Conservation (phyloP, 2,797 vertebrate genomes). For the Cuculus canorus region DNA sequence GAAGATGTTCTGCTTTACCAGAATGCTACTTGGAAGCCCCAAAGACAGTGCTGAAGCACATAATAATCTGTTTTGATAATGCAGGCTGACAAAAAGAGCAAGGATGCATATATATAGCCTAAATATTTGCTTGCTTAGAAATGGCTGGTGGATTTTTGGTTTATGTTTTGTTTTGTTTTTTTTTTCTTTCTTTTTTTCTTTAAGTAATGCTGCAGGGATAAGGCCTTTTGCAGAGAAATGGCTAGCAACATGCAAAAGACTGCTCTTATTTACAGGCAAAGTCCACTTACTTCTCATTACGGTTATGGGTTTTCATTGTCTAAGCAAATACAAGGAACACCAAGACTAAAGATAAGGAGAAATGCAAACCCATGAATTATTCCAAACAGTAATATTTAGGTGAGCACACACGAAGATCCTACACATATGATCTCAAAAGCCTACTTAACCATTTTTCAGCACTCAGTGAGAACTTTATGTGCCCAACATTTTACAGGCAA, state of each 20-base stretch:
- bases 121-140: slow-evolving; percentile 28
- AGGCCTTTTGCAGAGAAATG: neutral
- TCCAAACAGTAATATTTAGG: neutral
- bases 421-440: fast-evolving
- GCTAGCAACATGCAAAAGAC: neutral
- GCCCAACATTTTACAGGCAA: neutral
- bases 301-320: neutral
- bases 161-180: too few species aligned
- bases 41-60: neutral
- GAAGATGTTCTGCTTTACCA: slow-evolving; percentile 16
- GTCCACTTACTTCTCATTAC: neutral
- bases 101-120: neutral
- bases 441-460: neutral
- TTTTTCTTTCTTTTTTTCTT: neutral
- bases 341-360: neutral
- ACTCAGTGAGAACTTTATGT: neutral
- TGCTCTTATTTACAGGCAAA: neutral
- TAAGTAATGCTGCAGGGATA: neutral
- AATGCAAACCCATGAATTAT: neutral
- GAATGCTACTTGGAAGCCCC: neutral
- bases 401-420: neutral
- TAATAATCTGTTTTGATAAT: slow-evolving; percentile 27
- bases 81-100: slow-evolving; percentile 38
- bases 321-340: neutral
- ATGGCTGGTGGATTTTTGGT: neutral